Evolutionary conservation across 1,140 invertebrate species (phyloP), one percentile per base, ranked within the genome.

Genomic region (Macrocentrus cingulum): DNA sequence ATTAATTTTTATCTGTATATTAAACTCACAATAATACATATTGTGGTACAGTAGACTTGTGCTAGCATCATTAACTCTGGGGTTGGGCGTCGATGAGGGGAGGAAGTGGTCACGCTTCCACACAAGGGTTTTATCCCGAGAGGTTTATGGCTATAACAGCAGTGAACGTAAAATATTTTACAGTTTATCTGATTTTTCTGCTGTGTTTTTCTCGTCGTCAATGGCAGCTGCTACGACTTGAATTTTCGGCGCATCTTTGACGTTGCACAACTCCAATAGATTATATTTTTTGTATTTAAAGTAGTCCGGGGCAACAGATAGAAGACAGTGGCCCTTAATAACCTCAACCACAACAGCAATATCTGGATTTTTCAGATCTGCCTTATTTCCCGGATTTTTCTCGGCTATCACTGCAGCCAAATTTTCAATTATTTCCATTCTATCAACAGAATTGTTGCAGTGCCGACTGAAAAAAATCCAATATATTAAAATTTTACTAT

Each of bases 291-390:
- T 87, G 50, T 82, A 84, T 54, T 82, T 81, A 60, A 82, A 79
- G 74, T 88, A 91, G 66, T 88, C 75, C 1, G 84, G 85, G 13
- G 88, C 80, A 18, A 91, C 82, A 34, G 84, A 82, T 1, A 91
- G 56, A 42, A 88, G 82, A 50, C 86, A 89, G 59, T 84, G 73
- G 4, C 80, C 81, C 63, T 87, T 86, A 52, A 93, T 84, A 5
- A 93, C 82, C 81, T 93, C 91, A 23, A 93, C 85, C 55, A 92
- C 81, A 36, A 94, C 84, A 13, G 89, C 85, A n/a, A 87, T 77
- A 56, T 89, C 81, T 18, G 91, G 87, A 71, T 84, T 84, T 66
- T 88, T 89, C n/a, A 93, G 76, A 75, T 91, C 84, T 1, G 88
- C 90, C 69, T 86, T 87, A 66, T 92, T 90, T 8, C 81, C 79